Conservation (phyloP, 2,113 vertebrate species). For the Corythornis madagascariensis region DNA sequence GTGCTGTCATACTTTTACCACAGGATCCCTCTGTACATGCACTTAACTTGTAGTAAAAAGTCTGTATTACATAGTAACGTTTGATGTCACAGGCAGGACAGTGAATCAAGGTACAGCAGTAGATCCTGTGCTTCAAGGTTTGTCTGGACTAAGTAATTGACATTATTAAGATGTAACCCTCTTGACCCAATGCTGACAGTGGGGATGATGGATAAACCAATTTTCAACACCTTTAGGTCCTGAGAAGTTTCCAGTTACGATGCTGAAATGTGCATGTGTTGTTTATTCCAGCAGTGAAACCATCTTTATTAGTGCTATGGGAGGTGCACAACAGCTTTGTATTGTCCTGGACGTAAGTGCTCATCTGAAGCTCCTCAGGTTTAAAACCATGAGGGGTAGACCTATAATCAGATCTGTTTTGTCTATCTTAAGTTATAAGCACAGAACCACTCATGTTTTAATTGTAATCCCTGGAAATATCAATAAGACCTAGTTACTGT, state of each 20-base stretch:
- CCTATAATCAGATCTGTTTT: neutral
- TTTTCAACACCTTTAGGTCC: neutral
- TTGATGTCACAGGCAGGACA: neutral
- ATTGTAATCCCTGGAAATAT: neutral
- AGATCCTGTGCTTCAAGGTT: neutral
- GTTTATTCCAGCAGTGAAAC: neutral
- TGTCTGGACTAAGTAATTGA: neutral
- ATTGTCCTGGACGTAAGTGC: neutral
- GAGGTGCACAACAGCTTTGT: neutral
- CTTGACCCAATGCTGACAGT: neutral
- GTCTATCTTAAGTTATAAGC: neutral
- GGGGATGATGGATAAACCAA: neutral
- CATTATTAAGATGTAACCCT: neutral
- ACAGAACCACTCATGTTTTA: neutral
- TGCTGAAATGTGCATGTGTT: neutral
- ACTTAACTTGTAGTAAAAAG: neutral
- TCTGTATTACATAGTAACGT: fast-evolving
- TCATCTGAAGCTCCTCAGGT: neutral
- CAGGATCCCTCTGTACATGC: neutral
- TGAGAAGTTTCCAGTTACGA: neutral
- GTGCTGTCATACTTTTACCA: neutral
- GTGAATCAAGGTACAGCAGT: neutral
- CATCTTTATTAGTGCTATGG: neutral
- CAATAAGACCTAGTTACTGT: neutral
- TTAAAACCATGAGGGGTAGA: neutral